Evolutionary conservation across 2,113 vertebrate genomes (phyloP), one percentile per base, ranked within the genome.

Genomic region (Salvelinus alpinus): DNA sequence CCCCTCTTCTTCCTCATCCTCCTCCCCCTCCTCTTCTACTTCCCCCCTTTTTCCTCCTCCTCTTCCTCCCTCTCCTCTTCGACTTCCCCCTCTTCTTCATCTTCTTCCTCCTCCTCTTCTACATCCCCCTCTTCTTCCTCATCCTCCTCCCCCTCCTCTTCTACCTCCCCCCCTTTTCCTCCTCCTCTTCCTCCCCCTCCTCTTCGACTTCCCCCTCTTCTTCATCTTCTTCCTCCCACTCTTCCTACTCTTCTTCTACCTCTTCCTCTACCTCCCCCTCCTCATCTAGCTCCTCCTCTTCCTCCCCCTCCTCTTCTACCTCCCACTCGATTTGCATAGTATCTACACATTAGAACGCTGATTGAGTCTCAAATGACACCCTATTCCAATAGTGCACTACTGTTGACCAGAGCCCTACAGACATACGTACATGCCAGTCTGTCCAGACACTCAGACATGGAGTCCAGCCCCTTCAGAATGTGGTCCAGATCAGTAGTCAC

Each of bases 91-190:
- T 34, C 5, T 34, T 34, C 0, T 34, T 7, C 34, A 5, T 16
- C 34, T 7, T 34, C 34, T 59, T 13, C 18, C 3, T 60, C n/a
- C 18, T 0, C 57, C 57, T n/a, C 5, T 20, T 59, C 13, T 59
- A 3, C 34, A 5, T 38, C 16, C 3, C 16, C 20, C 38, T 9
- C 38, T 11, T 8, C 57, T 2, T 64, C 5, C 31, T 29, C 29
- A 5, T 38, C 34, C 9, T 44, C 64, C 64, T 34, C 16, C 18
- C 3, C n/a, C 22, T 24, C 25, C 64, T 66, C 25, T 27, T 2
- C 25, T 27, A 18, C 65, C 29, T 3, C 69, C 95, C 77, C 0
- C 38, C 38, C 0, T 44, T 0, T 11, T 2, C 0, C 8, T 11
- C 9, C n/a, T 6, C 38, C 2, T 44, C 9, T 60, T 16, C 20